Conservation (phyloP, 2,888 invertebrate genomes). For the Polydrusus pterygomalis region DNA sequence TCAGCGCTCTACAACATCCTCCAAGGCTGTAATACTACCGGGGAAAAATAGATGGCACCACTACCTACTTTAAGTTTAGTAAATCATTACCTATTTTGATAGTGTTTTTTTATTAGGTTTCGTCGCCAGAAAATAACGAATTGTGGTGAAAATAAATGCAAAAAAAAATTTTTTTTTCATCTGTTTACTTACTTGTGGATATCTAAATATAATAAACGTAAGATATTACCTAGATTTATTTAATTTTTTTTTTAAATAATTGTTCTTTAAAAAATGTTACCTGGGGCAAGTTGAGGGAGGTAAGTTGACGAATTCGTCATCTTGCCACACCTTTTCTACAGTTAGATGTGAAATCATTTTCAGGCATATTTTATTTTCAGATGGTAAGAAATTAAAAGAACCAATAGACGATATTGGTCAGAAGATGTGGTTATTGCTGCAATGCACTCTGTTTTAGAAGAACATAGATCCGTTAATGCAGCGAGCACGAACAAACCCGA, state of each 20-base stretch:
- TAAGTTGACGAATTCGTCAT: too few species aligned
- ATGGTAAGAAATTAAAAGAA: conserved; percentile 52
- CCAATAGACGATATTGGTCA: conserved; percentile 50
- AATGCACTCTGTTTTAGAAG: too few species aligned
- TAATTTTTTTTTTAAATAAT: too few species aligned
- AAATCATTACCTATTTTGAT: background rate
- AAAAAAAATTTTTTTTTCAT: background rate
- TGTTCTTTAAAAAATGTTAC: too few species aligned
- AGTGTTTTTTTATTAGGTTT: background rate
- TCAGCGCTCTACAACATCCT: background rate
- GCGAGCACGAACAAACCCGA: background rate
- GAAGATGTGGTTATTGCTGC: conserved; percentile 52
- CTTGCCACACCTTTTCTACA: too few species aligned
- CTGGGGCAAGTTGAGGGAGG: too few species aligned
- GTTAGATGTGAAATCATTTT: conserved; percentile 6
- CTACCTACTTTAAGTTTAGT: background rate
- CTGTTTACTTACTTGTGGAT: background rate
- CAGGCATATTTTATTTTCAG: conserved; percentile 31
- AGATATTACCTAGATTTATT: too few species aligned
- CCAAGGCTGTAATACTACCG: background rate
- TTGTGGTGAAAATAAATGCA: background rate
- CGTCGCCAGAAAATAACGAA: too few species aligned
- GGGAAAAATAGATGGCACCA: background rate
- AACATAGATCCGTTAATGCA: too few species aligned
- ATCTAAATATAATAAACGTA: background rate